Evolutionary conservation across 2,113 vertebrate genomes (phyloP), one percentile per base, ranked within the genome.

Genomic region (Cyprinus carpio): DNA sequence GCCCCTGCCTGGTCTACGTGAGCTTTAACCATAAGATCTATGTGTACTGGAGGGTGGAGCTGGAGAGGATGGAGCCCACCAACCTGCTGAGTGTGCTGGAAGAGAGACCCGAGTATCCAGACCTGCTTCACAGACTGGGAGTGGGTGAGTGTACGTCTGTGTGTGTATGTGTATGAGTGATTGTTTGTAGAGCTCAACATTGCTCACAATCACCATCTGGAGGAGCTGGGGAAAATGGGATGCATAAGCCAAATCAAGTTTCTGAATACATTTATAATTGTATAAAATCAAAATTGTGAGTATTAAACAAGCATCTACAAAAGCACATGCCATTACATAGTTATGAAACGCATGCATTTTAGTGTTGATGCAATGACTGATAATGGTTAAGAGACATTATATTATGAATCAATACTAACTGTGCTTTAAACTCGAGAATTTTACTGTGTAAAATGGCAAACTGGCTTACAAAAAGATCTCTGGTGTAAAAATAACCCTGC

Each of bases 21-120:
- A 98, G 97, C 46, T 99, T 99, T 94, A 98, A 91, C 88, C 96
- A 99, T 87, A 99, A 98, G 92, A 98, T 99, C 91, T 96, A 97
- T 37, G 95, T 99, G 81, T 99, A 99, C 92, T 99, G 97, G 97
- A 96, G 96, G 86, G 96, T 99, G 79, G 92, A 95, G 88, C 94
- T 99, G 85, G 97, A 99, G 92, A 95, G 96, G 49, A 99, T 99
- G 96, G 97, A 99, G 90, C 97, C 98, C 83, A 98, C 96, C 31
- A 98, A 96, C 89, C 93, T 99, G 67, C 60, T 97, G 82, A 95
- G 96, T 31, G 91, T 99, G 11, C 91, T 99, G 87, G 96, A 98
- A 76, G 85, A 94, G 79, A 93, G 94, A 80, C 94, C 95, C 0
- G 94, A 96, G 82, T 98, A 96, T 87, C 92, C 6, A 37, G 54